These are phyloP conservation scores for Operophtera brumata DNA, from an alignment of 2,888 invertebrate species.

Conservation along the genomic window DNA sequence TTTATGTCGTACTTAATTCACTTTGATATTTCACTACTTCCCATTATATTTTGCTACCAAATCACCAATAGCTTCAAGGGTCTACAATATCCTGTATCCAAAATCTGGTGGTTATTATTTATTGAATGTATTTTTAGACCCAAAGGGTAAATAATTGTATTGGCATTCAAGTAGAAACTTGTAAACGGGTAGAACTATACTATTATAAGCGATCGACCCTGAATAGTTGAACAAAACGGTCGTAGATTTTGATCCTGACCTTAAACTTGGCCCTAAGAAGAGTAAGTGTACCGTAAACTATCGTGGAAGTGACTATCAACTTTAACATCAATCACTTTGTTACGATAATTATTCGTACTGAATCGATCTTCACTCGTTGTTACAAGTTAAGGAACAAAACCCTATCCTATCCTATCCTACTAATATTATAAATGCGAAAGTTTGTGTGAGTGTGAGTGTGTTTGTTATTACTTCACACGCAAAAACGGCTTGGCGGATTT, in stretches of 20 bases:
- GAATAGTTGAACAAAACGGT: not conserved
- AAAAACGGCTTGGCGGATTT: too few species aligned
- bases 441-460: too few species aligned
- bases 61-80: not conserved
- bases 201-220: not conserved
- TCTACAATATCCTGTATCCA: conserved; percentile 4
- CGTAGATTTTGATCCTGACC: not conserved
- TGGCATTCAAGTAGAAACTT: conserved; percentile 5
- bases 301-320: not conserved
- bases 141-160: conserved; percentile 16
- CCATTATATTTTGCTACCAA: conserved; percentile 6
- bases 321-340: not conserved
- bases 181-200: not conserved
- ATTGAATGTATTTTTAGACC: conserved; percentile 23
- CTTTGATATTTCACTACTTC: not conserved
- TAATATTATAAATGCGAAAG: too few species aligned
- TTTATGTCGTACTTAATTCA: too few species aligned
- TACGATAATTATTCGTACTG: too few species aligned
- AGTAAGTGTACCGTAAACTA: not conserved
- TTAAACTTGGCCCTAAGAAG: conserved; percentile 2
- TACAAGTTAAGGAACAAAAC: too few species aligned
- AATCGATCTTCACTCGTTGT: too few species aligned
- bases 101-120: conserved; percentile 21
- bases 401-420: too few species aligned
- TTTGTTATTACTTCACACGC: too few species aligned